Conservation (phyloP, 1,140 invertebrate species). For the Eueides isabella region DNA sequence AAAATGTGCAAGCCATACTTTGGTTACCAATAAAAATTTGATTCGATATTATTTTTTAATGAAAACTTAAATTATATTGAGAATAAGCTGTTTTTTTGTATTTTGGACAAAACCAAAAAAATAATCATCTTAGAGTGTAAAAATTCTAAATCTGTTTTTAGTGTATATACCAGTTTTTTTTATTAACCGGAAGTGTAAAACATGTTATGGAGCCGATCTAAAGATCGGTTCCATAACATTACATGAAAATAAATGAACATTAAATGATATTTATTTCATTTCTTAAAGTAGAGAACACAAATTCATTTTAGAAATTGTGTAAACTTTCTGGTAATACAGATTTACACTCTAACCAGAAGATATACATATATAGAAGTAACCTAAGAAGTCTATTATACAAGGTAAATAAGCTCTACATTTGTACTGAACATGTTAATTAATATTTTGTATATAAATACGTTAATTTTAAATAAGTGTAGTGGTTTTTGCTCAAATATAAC, state of each 20-base stretch:
- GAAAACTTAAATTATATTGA: not conserved
- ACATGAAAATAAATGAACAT: too few species aligned
- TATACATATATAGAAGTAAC: not conserved
- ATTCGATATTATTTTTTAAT: constrained; percentile 16
- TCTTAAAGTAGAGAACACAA: too few species aligned
- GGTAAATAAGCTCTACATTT: not conserved
- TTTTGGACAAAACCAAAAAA: constrained; percentile 30
- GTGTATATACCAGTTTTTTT: too few species aligned
- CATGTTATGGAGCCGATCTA: too few species aligned
- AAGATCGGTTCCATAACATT: too few species aligned
- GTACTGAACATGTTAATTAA: not conserved
- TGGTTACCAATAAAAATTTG: constrained; percentile 26
- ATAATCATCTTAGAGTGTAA: too few species aligned
- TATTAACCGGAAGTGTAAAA: too few species aligned
- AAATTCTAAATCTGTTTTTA: too few species aligned
- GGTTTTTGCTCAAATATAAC: constrained; percentile 9
- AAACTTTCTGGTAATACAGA: too few species aligned
- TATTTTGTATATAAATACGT: constrained; percentile 13
- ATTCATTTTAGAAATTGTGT: too few species aligned
- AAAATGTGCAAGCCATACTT: constrained; percentile 15
- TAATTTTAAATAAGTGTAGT: constrained; percentile 7
- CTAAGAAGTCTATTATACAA: not conserved
- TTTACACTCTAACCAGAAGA: too few species aligned
- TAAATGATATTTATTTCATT: too few species aligned
- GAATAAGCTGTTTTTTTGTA: constrained; percentile 15